Evolutionary conservation across 2,797 vertebrate species (phyloP).

Genomic region (Falco rusticolus): DNA sequence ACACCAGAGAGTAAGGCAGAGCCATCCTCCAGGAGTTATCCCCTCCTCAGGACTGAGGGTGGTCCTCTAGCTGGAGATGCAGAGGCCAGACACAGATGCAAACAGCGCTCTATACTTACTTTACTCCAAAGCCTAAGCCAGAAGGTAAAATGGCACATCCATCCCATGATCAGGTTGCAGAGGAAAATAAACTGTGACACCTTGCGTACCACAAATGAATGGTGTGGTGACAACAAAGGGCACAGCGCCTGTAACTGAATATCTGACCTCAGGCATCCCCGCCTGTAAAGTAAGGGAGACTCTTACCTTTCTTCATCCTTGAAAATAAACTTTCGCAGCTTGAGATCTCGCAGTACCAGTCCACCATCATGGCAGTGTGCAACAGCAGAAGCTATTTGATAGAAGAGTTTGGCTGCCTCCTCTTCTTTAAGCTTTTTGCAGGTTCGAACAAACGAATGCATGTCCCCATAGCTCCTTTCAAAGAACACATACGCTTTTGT

Average conservation of each 20-base stretch:
- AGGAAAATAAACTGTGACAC: neutral
- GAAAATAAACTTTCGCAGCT: slow-evolving; percentile 98
- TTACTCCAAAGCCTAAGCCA: neutral
- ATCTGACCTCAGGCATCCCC: neutral
- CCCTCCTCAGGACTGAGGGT: neutral
- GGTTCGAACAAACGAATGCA: slow-evolving; percentile 98
- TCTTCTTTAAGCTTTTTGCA: slow-evolving; percentile 98
- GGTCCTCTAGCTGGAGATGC: neutral
- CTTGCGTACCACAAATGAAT: neutral
- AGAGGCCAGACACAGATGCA: neutral
- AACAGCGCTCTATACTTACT: neutral
- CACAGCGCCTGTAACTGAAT: neutral
- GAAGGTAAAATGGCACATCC: neutral
- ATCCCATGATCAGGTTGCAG: neutral
- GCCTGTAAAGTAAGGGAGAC: neutral
- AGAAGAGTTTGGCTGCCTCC: slow-evolving; percentile 95
- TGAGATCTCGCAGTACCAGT: slow-evolving; percentile 97
- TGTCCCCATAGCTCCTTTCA: slow-evolving; percentile 96
- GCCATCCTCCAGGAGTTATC: neutral
- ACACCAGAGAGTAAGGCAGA: neutral
- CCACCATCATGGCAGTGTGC: slow-evolving; percentile 97
- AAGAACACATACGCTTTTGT: slow-evolving; percentile 98
- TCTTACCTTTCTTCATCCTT: slow-evolving; percentile 96
- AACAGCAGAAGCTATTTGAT: slow-evolving; percentile 97
- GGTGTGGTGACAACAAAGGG: rapidly evolving